phyloP scores from a whole-genome alignment of 1,140 invertebrate species.

The Papilio machaon region DNA sequence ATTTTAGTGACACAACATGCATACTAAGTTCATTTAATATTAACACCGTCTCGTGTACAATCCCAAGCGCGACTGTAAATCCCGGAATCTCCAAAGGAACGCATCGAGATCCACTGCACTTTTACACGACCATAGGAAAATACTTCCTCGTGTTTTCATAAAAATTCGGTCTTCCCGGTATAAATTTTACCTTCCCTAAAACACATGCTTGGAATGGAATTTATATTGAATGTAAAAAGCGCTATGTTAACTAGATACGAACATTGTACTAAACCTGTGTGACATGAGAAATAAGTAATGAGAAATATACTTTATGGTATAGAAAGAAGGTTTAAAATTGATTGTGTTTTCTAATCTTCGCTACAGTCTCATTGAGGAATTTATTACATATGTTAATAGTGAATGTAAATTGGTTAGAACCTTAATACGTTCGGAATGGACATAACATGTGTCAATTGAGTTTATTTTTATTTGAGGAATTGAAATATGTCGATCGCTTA shows the following conservation, averaged over 20 bases:
- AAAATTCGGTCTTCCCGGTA: no score
- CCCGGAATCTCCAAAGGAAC: no score
- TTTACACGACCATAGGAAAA: no score
- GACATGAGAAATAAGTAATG: background rate
- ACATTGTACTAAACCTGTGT: background rate
- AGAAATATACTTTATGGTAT: background rate
- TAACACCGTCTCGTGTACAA: no score
- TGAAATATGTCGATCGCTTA: background rate
- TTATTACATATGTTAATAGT: slow-evolving; percentile 6
- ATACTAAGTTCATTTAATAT: no score
- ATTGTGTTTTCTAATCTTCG: background rate
- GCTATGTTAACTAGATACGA: background rate
- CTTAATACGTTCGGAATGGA: background rate
- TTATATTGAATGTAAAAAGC: background rate
- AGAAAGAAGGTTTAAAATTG: background rate
- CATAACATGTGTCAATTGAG: background rate
- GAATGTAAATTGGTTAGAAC: background rate
- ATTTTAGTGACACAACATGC: no score
- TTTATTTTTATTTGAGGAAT: background rate
- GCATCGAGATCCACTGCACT: no score
- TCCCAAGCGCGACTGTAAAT: no score
- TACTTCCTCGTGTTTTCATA: no score
- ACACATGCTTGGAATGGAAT: background rate
- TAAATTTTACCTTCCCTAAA: background rate
- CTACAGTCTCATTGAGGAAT: background rate